phyloP scores from a whole-genome alignment of 2,888 invertebrate species.

The Xanthia togata region DNA sequence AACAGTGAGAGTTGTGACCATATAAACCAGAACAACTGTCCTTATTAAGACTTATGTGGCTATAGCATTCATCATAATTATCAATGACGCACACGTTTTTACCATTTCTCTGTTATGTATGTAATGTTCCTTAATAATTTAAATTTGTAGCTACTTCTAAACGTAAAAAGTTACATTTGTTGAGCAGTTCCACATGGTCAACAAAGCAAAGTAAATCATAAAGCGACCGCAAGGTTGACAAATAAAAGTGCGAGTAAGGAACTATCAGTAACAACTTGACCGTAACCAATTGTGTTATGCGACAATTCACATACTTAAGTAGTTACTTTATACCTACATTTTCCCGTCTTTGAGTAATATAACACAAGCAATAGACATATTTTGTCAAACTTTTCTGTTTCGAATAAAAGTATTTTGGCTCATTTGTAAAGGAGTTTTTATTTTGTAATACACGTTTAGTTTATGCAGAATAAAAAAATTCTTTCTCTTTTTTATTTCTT shows the following conservation, averaged over 20 bases:
- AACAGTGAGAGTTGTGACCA: neutral
- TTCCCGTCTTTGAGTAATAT: neutral
- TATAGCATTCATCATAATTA: neutral
- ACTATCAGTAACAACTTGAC: slow-evolving; percentile 56
- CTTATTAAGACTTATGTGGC: neutral
- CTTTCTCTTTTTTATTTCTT: too few relatives aligned
- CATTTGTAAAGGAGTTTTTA: too few relatives aligned
- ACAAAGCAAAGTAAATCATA: slow-evolving; percentile 64
- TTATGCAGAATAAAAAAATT: too few relatives aligned
- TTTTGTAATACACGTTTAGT: too few relatives aligned
- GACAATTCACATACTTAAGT: slow-evolving; percentile 37
- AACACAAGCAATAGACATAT: too few relatives aligned
- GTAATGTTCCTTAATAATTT: slow-evolving; percentile 7
- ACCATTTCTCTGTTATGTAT: neutral
- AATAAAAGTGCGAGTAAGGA: slow-evolving; percentile 71
- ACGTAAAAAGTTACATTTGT: slow-evolving; percentile 28
- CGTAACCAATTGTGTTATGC: slow-evolving; percentile 55
- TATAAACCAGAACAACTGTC: neutral
- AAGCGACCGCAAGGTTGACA: slow-evolving; percentile 78
- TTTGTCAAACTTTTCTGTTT: too few relatives aligned
- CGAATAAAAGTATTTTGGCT: too few relatives aligned
- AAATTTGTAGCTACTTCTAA: neutral
- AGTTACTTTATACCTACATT: neutral
- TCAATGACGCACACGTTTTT: neutral
- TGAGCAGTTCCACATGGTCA: slow-evolving; percentile 63